These are phyloP conservation scores for Anagyrus pseudococci DNA, from an alignment of 2,888 invertebrate genomes.

Conservation along the genomic window DNA sequence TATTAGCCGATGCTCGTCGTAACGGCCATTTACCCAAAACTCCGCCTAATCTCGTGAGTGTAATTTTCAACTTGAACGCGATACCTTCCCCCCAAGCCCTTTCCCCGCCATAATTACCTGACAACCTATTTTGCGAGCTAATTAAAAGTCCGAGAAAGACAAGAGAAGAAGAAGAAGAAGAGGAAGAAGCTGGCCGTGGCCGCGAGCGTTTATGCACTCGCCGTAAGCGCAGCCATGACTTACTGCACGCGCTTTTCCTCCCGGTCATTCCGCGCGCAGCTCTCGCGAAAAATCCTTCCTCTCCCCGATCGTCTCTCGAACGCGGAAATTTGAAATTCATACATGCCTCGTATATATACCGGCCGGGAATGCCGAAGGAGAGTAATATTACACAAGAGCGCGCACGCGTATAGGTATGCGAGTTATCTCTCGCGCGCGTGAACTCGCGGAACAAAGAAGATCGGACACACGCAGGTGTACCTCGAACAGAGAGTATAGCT, in stretches of 20 bases:
- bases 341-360: too few relatives aligned
- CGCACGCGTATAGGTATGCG: background rate
- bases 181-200: background rate
- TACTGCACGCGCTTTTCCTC: too few relatives aligned
- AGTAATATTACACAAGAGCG: background rate
- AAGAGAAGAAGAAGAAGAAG: background rate
- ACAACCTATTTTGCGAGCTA: background rate
- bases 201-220: background rate
- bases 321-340: constrained; percentile 11
- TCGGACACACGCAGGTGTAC: background rate
- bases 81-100: too few relatives aligned
- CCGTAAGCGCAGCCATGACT: background rate
- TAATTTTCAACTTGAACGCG: too few relatives aligned
- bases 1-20: too few relatives aligned
- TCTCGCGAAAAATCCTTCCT: background rate
- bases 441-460: background rate
- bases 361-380: background rate
- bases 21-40: too few relatives aligned
- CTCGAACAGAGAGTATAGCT: background rate
- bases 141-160: background rate
- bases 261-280: background rate
- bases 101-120: too few relatives aligned
- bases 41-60: too few relatives aligned
- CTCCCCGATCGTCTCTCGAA: background rate
- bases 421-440: background rate